Base-by-base conservation (phyloP, 2,888 invertebrate species). In the Tipula unca region DNA sequence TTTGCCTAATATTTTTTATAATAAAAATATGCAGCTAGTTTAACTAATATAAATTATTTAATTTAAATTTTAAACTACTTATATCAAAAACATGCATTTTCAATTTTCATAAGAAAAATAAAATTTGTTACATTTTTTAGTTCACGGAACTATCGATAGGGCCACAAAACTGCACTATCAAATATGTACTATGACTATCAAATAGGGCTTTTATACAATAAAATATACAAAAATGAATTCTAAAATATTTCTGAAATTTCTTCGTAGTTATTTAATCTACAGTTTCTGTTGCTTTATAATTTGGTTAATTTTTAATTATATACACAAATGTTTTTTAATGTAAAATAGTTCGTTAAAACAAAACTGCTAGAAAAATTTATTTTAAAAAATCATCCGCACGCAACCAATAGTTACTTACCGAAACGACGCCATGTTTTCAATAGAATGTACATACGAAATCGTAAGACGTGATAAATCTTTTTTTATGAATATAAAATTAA, bases 381-480 rank as follows among this genome's bases (percentile, higher is more conserved):
- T 69, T 69, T 32, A 13, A 83, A 83, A 83, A 83, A 3, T 29
- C 0, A 17, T 8, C 2, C 32, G 83, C 1, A 35, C n/a, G 29
- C 83, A 83, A 35, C 83, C 35, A 83, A 83, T 17, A 32, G 69
- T 69, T 83, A 83, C 29, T 69, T 83, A 83, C 29, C 35, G 83
- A 83, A 83, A 32, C 83, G 83, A 83, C 83, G 83, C 83, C 83
- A 83, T 83, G 35, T 83, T 83, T 29, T 83, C 32, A 69, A 25
- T 69, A 10, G 3, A 69, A 20, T 69, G 69, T 69, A 69, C 69
- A 69, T 69, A 69, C 20, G 69, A 69, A 20, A 69, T 69, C 69
- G 10, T 69, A 20, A 25, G 25, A 69, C 69, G 10, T 13, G 4
- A 69, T 6, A 48, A 69, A 20, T 25, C 10, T 69, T 69, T n/a